These are phyloP conservation scores for Bombus difficillimus DNA, from an alignment of 1,140 invertebrate genomes.

Conservation along the genomic window DNA sequence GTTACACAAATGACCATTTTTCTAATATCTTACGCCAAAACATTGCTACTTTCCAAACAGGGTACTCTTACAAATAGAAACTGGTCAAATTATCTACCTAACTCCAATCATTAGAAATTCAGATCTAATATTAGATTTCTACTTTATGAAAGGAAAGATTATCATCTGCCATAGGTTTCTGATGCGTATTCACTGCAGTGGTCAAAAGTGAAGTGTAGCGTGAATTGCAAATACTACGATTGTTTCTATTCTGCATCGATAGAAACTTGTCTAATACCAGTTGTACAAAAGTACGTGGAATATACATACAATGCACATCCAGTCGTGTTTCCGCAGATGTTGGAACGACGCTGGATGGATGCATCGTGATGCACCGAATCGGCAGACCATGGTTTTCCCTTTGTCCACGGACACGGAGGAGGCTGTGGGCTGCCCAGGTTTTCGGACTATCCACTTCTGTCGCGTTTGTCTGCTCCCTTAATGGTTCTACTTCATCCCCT, in stretches of 20 bases:
- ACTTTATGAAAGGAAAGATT: not conserved
- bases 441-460: slow-evolving; percentile 91
- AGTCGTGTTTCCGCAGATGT: slow-evolving; percentile 87
- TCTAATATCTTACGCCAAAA: no score
- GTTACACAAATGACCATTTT: no score
- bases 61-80: not conserved
- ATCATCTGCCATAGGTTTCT: not conserved
- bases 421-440: slow-evolving; percentile 92
- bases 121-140: not conserved
- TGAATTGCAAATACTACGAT: not conserved
- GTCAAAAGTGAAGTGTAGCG: slow-evolving; percentile 10
- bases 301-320: slow-evolving; percentile 93
- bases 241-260: not conserved
- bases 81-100: not conserved
- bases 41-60: not conserved
- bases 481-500: slow-evolving; percentile 86
- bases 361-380: slow-evolving; percentile 90
- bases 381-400: slow-evolving; percentile 90
- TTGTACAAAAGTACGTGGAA: not conserved
- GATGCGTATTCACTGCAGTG: not conserved
- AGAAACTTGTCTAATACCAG: not conserved
- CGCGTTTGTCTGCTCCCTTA: slow-evolving; percentile 89
- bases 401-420: slow-evolving; percentile 90
- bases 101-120: not conserved
- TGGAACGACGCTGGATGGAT: slow-evolving; percentile 90